Conservation (phyloP, 2,113 vertebrate genomes). For the Cervus canadensis region DNA sequence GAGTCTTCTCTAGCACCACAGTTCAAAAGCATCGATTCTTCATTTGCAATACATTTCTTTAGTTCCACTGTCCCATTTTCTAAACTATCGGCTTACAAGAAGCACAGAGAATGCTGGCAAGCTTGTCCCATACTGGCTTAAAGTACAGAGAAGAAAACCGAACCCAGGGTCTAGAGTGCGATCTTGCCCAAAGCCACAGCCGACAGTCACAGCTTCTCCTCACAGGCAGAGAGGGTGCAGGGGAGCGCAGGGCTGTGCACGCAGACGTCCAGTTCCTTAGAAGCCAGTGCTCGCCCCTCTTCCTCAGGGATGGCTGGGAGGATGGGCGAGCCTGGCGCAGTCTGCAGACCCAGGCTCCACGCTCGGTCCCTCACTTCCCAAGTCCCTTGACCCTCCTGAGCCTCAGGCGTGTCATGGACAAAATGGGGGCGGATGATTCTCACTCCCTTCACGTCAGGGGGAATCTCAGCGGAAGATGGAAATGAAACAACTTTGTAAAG, state of each 20-base stretch:
- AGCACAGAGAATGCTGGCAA: background rate
- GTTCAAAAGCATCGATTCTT: background rate
- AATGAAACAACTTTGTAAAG: background rate
- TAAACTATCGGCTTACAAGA: background rate
- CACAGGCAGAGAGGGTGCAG: background rate
- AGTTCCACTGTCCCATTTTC: background rate
- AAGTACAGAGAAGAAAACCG: background rate
- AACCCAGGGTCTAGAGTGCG: background rate
- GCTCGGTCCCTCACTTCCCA: background rate
- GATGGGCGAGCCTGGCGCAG: background rate
- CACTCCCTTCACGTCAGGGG: background rate
- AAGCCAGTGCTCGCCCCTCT: background rate
- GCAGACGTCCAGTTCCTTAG: background rate
- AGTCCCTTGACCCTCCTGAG: background rate
- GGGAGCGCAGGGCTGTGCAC: background rate
- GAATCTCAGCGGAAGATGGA: background rate
- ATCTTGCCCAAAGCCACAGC: background rate
- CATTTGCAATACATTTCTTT: background rate
- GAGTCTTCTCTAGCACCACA: background rate
- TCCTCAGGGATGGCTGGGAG: background rate
- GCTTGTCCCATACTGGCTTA: background rate
- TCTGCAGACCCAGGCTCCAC: background rate
- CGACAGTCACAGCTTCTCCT: background rate
- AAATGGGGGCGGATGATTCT: background rate
- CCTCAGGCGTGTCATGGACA: background rate